Percentiles rank a stretch among this genome's conserved stretches.
Evolutionary conservation across 2,113 vertebrate species (phyloP).

Genomic region (Oncorhynchus kisutch): DNA sequence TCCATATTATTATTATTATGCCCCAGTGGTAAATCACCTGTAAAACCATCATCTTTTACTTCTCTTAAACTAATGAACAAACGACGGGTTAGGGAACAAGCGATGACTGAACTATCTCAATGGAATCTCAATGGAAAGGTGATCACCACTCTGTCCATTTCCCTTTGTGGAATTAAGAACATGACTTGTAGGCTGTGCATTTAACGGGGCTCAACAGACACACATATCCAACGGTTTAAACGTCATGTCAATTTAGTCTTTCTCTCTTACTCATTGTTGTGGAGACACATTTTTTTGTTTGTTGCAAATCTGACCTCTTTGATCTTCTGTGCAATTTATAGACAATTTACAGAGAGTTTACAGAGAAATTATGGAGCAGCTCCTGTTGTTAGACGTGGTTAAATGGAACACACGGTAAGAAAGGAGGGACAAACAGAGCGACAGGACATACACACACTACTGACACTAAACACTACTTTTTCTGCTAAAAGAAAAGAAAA

Average conservation of each 20-base stretch:
- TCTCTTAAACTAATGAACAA: neutral
- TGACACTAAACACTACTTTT: no score
- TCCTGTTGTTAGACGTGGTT: slow-evolving; percentile 36
- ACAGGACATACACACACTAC: neutral
- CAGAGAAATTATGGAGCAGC: slow-evolving; percentile 9
- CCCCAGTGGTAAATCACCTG: neutral
- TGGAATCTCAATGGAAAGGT: neutral
- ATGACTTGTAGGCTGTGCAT: neutral
- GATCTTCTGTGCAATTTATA: slow-evolving; percentile 49
- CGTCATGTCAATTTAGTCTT: slow-evolving; percentile 38
- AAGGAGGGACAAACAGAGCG: slow-evolving; percentile 6
- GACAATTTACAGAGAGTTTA: no score
- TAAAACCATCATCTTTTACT: neutral
- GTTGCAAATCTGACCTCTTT: slow-evolving; percentile 43
- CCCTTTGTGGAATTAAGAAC: neutral
- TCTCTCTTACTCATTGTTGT: neutral
- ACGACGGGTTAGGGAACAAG: neutral
- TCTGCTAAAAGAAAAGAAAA: no score
- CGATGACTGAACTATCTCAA: neutral
- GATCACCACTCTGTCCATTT: neutral
- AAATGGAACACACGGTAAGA: slow-evolving; percentile 25
- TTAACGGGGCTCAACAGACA: neutral
- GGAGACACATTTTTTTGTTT: slow-evolving; percentile 16
- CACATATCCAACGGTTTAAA: slow-evolving; percentile 11
- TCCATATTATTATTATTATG: no score